Evolutionary conservation across 2,113 vertebrate species (phyloP), one percentile per base, ranked within the genome.

Genomic region (Canis aureus): DNA sequence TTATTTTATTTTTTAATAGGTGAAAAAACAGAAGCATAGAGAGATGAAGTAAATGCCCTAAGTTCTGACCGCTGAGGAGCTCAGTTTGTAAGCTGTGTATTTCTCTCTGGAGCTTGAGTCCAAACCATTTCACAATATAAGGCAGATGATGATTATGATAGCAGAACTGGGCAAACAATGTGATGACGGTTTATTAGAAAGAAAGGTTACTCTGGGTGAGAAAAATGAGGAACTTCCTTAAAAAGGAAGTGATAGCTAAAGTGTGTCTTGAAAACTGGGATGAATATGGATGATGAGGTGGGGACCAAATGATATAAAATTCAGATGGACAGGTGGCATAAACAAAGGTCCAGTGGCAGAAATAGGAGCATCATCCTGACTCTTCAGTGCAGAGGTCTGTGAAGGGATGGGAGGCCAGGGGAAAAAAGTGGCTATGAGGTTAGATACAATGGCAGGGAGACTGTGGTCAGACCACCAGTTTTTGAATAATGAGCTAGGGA

Each of bases 1-100:
- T 74, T 67, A 60, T 29, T 94, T 92, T 82, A 57, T 35, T 25
- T 95, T 74, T 95, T 91, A 67, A 64, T 64, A 91, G 76, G 80
- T 67, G n/a, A 35, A 35, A 85, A 78, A 93, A 55, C 32, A 74
- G 57, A 74, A 71, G 8, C 59, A 66, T 13, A 89, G 66, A 69
- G n/a, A 91, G 3, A 38, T 76, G 43, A 84, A 43, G 20, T 29
- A 81, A 79, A 20, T 53, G 93, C 53, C 32, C 10, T 85, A 62
- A 69, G 53, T 66, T 93, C 43, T 91, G 85, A 91, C 27, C 67
- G 49, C 27, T 73, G 78, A 29, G n/a, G 17, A 90, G 25, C 27
- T 80, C 69, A 80, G 38, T 84, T 97, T 91, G 86, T 55, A 92
- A 83, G 35, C 13, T 59, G 7, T 17, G 0, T 90, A 60, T 79